Percentiles rank a stretch among this genome's conserved stretches.
These are phyloP conservation scores for Vulpes lagopus DNA, from an alignment of 2,113 vertebrate species.

Conservation along the genomic window DNA sequence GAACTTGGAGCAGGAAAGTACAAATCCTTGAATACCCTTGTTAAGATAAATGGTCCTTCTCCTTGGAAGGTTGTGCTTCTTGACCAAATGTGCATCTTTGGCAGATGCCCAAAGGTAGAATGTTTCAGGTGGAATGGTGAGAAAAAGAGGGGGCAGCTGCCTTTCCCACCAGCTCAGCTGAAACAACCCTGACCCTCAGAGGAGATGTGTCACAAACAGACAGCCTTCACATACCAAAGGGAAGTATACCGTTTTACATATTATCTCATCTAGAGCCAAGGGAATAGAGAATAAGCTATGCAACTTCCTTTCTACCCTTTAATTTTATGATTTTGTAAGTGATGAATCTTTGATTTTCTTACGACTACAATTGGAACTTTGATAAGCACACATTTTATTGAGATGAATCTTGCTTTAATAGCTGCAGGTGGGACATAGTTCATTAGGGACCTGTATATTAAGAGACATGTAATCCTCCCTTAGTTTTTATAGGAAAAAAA, in stretches of 20 bases:
- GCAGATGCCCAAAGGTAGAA: background rate
- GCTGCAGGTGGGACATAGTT: conserved; percentile 46
- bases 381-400: conserved; percentile 66
- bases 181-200: background rate
- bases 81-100: background rate
- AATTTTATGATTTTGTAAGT: conserved; percentile 62
- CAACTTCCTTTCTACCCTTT: conserved; percentile 24
- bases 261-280: background rate
- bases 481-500: conserved; percentile 71
- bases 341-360: conserved; percentile 63
- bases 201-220: background rate
- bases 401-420: conserved; percentile 48
- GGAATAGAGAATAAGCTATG: background rate
- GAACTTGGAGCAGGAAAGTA: background rate
- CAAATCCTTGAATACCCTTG: conserved; percentile 42
- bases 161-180: background rate
- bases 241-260: background rate
- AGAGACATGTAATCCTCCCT: conserved; percentile 78
- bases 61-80: conserved; percentile 43
- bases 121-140: background rate
- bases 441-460: conserved; percentile 47
- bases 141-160: background rate
- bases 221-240: background rate
- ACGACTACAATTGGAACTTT: conserved; percentile 20
- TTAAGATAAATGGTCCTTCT: conserved; percentile 53